These are phyloP conservation scores for Merodon equestris DNA, from an alignment of 2,888 invertebrate genomes.

Conservation along the genomic window DNA sequence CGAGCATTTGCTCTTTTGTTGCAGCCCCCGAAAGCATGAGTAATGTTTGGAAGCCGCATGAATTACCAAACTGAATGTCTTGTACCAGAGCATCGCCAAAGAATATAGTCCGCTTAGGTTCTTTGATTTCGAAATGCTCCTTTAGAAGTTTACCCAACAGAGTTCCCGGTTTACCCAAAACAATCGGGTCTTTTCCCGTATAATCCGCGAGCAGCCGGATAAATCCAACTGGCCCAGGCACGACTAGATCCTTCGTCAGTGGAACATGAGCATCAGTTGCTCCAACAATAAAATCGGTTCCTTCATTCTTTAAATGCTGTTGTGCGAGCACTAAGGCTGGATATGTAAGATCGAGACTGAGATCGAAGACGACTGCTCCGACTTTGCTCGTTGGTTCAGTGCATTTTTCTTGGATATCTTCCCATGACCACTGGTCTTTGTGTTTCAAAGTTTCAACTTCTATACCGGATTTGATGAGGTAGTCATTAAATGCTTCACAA, in stretches of 20 bases:
- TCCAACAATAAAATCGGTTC: slow-evolving; percentile 71
- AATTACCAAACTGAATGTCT: slow-evolving; percentile 87
- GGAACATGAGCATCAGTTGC: slow-evolving; percentile 70
- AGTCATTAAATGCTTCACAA: slow-evolving; percentile 73
- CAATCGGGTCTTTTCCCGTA: slow-evolving; percentile 75
- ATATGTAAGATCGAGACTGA: slow-evolving; percentile 78
- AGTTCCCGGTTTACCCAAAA: slow-evolving; percentile 79
- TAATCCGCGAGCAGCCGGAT: slow-evolving; percentile 72
- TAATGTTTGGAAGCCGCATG: slow-evolving; percentile 85
- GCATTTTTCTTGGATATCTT: slow-evolving; percentile 58
- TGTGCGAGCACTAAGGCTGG: slow-evolving; percentile 78
- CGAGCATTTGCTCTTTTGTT: slow-evolving; percentile 72
- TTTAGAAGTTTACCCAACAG: slow-evolving; percentile 75
- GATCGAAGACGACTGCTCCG: slow-evolving; percentile 79
- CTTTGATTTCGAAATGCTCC: slow-evolving; percentile 78
- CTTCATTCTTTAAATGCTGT: slow-evolving; percentile 78
- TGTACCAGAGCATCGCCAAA: slow-evolving; percentile 91
- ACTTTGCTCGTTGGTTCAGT: slow-evolving; percentile 72
- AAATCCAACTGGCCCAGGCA: slow-evolving; percentile 72
- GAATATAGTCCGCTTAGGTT: slow-evolving; percentile 86
- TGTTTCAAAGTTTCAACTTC: slow-evolving; percentile 74
- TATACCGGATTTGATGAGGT: slow-evolving; percentile 78
- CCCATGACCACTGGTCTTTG: slow-evolving; percentile 66
- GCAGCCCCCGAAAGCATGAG: slow-evolving; percentile 83
- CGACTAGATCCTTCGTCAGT: slow-evolving; percentile 66